Percentiles rank a stretch among this genome's conserved stretches.
phyloP scores from a whole-genome alignment of 92 coral and sea anemone species.

The Epizoanthus fatuus region DNA sequence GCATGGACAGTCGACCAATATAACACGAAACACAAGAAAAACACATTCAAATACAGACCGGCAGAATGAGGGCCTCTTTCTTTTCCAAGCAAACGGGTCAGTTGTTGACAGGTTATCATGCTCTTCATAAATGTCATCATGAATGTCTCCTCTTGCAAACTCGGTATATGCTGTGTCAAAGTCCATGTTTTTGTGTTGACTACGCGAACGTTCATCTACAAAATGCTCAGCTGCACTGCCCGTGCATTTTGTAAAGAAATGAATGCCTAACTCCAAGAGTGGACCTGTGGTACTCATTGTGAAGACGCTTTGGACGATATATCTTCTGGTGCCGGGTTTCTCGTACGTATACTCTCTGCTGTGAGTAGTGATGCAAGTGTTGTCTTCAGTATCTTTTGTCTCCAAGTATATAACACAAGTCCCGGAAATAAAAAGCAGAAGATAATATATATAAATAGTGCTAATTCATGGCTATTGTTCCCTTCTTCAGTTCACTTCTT shows the following conservation, averaged over 20 bases:
- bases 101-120: background rate
- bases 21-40: slow-evolving; percentile 11
- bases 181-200: background rate
- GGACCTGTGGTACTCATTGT: background rate
- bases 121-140: slow-evolving; percentile 5
- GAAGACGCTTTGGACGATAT: background rate
- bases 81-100: slow-evolving; percentile 12
- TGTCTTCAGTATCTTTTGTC: too few relatives aligned
- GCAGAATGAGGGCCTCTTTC: background rate
- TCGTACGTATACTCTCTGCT: too few relatives aligned
- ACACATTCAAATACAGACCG: background rate
- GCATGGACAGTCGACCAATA: background rate
- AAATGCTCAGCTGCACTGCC: background rate
- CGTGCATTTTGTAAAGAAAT: background rate
- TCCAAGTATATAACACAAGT: too few relatives aligned
- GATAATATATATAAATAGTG: too few relatives aligned
- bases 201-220: background rate
- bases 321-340: background rate
- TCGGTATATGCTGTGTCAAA: background rate
- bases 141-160: background rate
- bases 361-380: too few relatives aligned
- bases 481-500: too few relatives aligned
- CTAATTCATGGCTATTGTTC: too few relatives aligned
- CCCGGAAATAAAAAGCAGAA: too few relatives aligned
- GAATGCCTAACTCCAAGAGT: slow-evolving; percentile 16